Percentiles rank a stretch among this genome's conserved stretches.
phyloP scores from a whole-genome alignment of 2,113 vertebrate species.

The Protomyctophum bolini region DNA sequence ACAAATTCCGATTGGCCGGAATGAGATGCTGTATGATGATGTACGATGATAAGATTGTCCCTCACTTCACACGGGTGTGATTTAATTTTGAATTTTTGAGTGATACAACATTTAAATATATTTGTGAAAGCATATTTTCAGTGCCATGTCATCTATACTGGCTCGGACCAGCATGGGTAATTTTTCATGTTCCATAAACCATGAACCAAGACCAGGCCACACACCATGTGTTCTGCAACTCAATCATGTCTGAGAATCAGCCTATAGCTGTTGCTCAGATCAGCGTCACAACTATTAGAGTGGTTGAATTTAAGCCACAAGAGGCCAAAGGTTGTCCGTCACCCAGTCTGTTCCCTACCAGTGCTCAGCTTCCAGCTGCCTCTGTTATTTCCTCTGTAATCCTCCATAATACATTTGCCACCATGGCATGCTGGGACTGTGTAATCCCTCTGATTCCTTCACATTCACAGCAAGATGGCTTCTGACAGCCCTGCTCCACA shows the following conservation, averaged over 20 bases:
- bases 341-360: slow-evolving; percentile 2
- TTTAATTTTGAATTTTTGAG: no score
- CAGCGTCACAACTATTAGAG: slow-evolving; percentile 10
- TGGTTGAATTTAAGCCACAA: slow-evolving; percentile 14
- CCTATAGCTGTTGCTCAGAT: slow-evolving; percentile 11
- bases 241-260: slow-evolving; percentile 21
- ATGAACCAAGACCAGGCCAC: not conserved
- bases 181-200: no score
- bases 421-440: slow-evolving; percentile 20
- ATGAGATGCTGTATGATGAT: no score
- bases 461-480: slow-evolving; percentile 12
- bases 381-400: slow-evolving; percentile 44
- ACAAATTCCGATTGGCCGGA: no score
- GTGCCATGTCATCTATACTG: no score
- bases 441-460: slow-evolving; percentile 38
- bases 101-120: no score
- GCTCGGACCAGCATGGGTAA: not conserved
- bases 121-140: no score
- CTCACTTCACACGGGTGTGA: no score
- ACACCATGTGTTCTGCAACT: slow-evolving; percentile 23
- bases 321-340: slow-evolving; percentile 33
- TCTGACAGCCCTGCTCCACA: slow-evolving; percentile 1
- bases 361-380: not conserved
- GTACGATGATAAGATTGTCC: no score
- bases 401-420: slow-evolving; percentile 9